Conservation (phyloP, 1,140 invertebrate species). For the Ostrea edulis region DNA sequence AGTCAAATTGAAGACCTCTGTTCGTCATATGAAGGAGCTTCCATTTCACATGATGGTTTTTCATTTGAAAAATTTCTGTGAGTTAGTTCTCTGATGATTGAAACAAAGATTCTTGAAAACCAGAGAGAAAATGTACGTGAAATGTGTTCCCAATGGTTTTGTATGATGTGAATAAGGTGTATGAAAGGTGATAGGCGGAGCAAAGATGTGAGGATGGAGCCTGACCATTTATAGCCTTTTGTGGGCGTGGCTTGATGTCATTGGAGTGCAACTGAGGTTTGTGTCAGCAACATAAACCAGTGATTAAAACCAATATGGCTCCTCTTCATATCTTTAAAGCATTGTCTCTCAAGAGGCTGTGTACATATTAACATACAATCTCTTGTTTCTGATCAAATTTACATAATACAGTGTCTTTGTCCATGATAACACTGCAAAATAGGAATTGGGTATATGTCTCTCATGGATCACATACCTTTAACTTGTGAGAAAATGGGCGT, state of each 20-base stretch:
- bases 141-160: neutral
- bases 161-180: neutral
- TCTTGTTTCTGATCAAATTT: neutral
- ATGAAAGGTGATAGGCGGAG: neutral
- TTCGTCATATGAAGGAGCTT: constrained; percentile 11
- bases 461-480: too few species aligned
- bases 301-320: constrained; percentile 11
- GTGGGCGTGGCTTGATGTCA: neutral
- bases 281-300: neutral
- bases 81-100: neutral
- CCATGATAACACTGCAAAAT: too few species aligned
- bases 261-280: constrained; percentile 15
- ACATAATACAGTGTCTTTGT: too few species aligned
- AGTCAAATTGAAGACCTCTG: neutral
- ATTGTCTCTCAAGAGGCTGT: neutral
- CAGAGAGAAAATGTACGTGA: neutral
- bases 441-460: too few species aligned
- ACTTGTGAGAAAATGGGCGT: too few species aligned
- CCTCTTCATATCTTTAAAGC: constrained; percentile 36
- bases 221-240: neutral
- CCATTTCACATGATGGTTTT: neutral
- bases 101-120: neutral
- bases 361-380: neutral
- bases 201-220: neutral
- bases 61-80: neutral